phyloP scores from a whole-genome alignment of 2,113 vertebrate species.

The Manacus vitellinus region DNA sequence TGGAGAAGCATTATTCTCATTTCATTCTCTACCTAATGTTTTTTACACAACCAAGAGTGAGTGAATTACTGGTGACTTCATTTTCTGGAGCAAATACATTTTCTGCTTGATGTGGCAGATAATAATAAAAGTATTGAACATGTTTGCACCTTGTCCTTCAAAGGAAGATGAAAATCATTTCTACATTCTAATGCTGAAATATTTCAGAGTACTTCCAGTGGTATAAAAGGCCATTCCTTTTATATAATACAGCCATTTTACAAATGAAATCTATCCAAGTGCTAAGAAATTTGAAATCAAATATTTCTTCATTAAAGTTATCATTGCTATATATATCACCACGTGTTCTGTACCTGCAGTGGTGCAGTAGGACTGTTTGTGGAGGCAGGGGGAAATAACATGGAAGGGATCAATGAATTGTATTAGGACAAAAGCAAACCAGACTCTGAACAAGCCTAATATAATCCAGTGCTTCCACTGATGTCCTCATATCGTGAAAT shows the following conservation, averaged over 20 bases:
- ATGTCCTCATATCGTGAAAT: background rate
- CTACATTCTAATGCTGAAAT: background rate
- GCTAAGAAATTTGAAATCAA: background rate
- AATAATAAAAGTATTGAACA: slow-evolving; percentile 2
- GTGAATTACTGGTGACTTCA: background rate
- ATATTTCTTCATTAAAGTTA: background rate
- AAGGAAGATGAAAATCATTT: background rate
- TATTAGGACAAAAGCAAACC: background rate
- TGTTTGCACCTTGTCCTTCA: slow-evolving; percentile 16
- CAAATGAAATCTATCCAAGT: background rate
- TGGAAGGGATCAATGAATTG: background rate
- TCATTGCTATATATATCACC: background rate
- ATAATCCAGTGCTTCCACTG: background rate
- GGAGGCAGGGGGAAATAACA: background rate
- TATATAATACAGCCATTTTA: background rate
- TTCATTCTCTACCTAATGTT: background rate
- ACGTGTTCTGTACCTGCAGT: accelerated
- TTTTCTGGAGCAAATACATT: slow-evolving; percentile 6
- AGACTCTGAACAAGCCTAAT: background rate
- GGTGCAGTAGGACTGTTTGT: background rate
- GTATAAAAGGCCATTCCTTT: background rate
- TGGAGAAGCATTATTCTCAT: background rate
- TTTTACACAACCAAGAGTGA: background rate
- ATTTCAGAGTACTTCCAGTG: background rate
- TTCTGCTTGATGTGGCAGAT: background rate